These are phyloP conservation scores for Corynorhinus townsendii DNA, from an alignment of 2,113 vertebrate species.

Conservation along the genomic window DNA sequence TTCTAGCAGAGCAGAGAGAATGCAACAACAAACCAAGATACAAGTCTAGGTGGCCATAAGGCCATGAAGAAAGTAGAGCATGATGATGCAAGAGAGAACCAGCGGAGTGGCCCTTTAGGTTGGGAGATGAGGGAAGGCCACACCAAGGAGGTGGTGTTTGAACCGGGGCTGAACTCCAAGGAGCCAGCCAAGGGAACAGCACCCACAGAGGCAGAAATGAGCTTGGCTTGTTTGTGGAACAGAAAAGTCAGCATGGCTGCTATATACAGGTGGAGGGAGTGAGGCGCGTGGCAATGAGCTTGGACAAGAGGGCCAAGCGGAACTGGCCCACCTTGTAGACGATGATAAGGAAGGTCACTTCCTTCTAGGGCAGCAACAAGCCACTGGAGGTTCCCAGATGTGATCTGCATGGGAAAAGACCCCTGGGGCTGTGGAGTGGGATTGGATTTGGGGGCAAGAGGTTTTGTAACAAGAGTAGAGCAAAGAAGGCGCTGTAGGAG, in stretches of 20 bases:
- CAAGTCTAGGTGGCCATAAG: not conserved
- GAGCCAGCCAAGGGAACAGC: not conserved
- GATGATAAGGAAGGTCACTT: not conserved
- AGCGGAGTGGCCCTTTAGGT: not conserved
- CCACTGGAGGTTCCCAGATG: not conserved
- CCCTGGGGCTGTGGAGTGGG: not conserved
- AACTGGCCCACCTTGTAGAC: not conserved
- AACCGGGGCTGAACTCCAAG: not conserved
- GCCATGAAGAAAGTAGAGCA: not conserved
- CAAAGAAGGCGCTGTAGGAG: not conserved
- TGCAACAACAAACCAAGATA: not conserved
- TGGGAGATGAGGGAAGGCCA: not conserved
- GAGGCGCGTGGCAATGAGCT: not conserved
- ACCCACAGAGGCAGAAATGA: not conserved
- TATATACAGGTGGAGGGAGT: not conserved
- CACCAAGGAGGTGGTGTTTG: not conserved
- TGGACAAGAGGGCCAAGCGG: not conserved
- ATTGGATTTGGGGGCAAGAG: not conserved
- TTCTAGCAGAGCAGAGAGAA: not conserved
- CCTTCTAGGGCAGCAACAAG: not conserved
- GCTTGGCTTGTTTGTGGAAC: not conserved
- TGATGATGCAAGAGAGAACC: rapidly evolving
- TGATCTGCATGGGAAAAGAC: not conserved
- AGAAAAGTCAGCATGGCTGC: not conserved
- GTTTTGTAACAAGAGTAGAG: too few species aligned